phyloP scores from a whole-genome alignment of 2,888 invertebrate genomes.

The Chrysolina americana region DNA sequence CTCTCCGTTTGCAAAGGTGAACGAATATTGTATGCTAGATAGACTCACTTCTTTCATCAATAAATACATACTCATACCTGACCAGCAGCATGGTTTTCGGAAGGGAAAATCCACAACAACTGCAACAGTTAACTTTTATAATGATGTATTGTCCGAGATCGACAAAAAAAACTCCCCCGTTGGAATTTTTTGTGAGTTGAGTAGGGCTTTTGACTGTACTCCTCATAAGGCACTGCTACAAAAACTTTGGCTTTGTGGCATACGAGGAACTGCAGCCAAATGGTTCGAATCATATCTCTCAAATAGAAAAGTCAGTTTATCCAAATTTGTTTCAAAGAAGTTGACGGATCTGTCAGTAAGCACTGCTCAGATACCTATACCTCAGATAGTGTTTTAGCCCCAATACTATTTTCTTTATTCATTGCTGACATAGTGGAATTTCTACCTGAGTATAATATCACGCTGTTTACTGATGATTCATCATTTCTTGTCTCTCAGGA shows the following conservation, averaged over 20 bases:
- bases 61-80: slow-evolving; percentile 18
- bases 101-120: background rate
- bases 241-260: slow-evolving; percentile 22
- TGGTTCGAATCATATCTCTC: slow-evolving; percentile 15
- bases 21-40: no score
- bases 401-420: slow-evolving; percentile 10
- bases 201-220: slow-evolving; percentile 12
- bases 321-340: no score
- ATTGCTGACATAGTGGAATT: slow-evolving; percentile 15
- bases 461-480: slow-evolving; percentile 11
- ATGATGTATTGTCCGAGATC: slow-evolving; percentile 3
- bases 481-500: slow-evolving; percentile 18
- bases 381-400: slow-evolving; percentile 5
- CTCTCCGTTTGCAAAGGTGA: no score
- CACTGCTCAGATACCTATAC: no score
- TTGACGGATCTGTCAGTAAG: no score
- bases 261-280: background rate
- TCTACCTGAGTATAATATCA: slow-evolving; percentile 19
- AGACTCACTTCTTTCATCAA: background rate
- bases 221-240: slow-evolving; percentile 1
- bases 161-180: slow-evolving; percentile 14
- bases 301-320: no score
- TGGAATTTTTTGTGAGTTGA: slow-evolving; percentile 1
- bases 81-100: slow-evolving; percentile 3
- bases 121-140: slow-evolving; percentile 10